Base-by-base conservation (phyloP, 2,797 vertebrate species). In the Percopsis omiscomaycus region DNA sequence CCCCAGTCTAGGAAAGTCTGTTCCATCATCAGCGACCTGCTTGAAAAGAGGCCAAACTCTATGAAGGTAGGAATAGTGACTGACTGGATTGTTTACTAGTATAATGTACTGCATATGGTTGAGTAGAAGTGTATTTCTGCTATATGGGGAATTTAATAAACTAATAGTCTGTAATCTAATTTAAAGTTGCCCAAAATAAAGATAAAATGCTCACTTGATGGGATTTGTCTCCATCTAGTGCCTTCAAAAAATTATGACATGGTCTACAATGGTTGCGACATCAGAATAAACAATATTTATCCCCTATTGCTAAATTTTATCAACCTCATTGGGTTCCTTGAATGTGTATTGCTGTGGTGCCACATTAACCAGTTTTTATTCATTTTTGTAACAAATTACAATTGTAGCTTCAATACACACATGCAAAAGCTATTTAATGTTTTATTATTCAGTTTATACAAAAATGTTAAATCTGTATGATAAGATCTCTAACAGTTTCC, bases 1-100 rank as follows among this genome's bases (percentile, higher is more conserved):
- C 90, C 92, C 0, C 68, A 93, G 64, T 98, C 96, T 2, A 94
- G 89, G 68, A 96, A 94, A 69, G 68, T 98, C 15, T 90, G 90
- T 52, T 86, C 89, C 71, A 84, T 97, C 71, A 88, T 98, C 77
- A 63, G 68, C 29, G 75, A 58, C 10, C 88, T 96, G 72, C 92
- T 94, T 42, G 90, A 90, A 48, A 94, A 92, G 75, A 93, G 91
- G 69, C 88, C 94, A 0, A 91, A 93, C 83, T 95, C 94, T 0
- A 96, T 98, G 96, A 98, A 98, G 94, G 98, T 99, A 93, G 54
- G 16, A 55, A 2, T 15, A 22, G 3, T 16, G 30, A 32, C 57
- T n/a, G 5, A 3, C 15, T 16, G 6, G 29, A 32, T 13, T 16
- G 54, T 10, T 22, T 22, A 22, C 22, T 22, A 12, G 2, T 22